These are phyloP conservation scores for Ceratina australensis DNA, from an alignment of 1,140 invertebrate species.

Conservation along the genomic window DNA sequence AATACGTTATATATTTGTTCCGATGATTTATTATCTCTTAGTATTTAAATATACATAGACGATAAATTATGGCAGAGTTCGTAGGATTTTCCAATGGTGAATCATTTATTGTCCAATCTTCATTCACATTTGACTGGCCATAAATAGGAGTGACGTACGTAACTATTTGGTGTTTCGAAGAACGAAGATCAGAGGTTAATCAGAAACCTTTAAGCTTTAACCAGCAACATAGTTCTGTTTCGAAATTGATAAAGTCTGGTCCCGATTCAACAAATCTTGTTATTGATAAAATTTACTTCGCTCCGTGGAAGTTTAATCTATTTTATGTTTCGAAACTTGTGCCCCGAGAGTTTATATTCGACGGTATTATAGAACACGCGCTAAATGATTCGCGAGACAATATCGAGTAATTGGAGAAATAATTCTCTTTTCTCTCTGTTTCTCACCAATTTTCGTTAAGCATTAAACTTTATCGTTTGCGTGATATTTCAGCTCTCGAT, in stretches of 20 bases:
- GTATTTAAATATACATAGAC: no score
- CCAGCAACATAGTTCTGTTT: background rate
- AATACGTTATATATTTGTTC: no score
- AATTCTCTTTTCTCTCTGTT: background rate
- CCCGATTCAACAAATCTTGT: constrained; percentile 3
- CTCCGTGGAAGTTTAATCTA: constrained; percentile 1
- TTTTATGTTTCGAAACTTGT: constrained; percentile 21
- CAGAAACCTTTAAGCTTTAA: background rate
- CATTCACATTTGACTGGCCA: no score
- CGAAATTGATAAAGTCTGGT: background rate
- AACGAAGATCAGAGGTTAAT: background rate
- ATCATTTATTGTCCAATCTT: no score
- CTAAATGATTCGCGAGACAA: background rate
- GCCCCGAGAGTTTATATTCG: background rate
- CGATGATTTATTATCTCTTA: no score
- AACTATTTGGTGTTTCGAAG: no score
- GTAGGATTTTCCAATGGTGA: no score
- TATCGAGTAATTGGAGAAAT: constrained; percentile 13
- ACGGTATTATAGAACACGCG: background rate
- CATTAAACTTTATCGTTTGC: background rate
- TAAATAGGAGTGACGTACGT: background rate
- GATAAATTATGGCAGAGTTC: no score
- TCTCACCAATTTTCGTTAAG: background rate
- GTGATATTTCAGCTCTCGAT: background rate
- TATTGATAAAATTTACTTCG: constrained; percentile 9